These are phyloP conservation scores for Caenorhabditis remanei DNA, from an alignment of 1,140 invertebrate genomes.

Conservation along the genomic window DNA sequence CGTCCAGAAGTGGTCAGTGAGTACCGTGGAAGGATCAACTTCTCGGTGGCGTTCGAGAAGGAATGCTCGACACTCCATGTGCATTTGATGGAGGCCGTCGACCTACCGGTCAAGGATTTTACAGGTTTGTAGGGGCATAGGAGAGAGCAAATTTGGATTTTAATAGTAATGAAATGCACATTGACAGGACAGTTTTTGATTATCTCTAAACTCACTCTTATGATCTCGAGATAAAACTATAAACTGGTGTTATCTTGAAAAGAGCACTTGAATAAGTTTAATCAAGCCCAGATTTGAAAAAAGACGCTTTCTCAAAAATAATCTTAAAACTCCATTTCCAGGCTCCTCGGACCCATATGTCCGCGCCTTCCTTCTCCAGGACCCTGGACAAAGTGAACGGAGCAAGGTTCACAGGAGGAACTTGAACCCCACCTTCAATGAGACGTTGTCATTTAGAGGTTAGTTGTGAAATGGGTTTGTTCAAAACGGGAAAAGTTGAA, in stretches of 20 bases:
- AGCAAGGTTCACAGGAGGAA: conserved; percentile 96
- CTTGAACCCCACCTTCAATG: conserved; percentile 95
- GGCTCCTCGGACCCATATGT: conserved; percentile 79
- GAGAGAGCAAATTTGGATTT: no score
- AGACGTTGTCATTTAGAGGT: conserved; percentile 97
- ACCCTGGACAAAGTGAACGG: conserved; percentile 94
- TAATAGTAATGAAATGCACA: no score
- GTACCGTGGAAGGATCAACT: conserved; percentile 72
- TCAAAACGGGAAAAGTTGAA: background rate
- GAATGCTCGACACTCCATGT: conserved; percentile 69
- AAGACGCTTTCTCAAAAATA: no score
- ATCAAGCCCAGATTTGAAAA: no score
- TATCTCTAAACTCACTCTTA: no score
- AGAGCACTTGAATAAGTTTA: no score
- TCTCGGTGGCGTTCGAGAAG: conserved; percentile 71
- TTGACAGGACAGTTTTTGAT: no score
- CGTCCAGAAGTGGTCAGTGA: conserved; percentile 70
- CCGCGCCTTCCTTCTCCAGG: conserved; percentile 89
- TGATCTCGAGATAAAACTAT: no score
- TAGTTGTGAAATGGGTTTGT: conserved; percentile 68
- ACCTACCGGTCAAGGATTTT: conserved; percentile 74
- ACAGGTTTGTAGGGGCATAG: conserved; percentile 66
- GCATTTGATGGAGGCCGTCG: conserved; percentile 72
- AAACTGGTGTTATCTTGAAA: no score
- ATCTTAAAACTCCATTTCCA: conserved; percentile 57